Conservation (phyloP, 2,797 vertebrate genomes). For the Sciaenops ocellatus region DNA sequence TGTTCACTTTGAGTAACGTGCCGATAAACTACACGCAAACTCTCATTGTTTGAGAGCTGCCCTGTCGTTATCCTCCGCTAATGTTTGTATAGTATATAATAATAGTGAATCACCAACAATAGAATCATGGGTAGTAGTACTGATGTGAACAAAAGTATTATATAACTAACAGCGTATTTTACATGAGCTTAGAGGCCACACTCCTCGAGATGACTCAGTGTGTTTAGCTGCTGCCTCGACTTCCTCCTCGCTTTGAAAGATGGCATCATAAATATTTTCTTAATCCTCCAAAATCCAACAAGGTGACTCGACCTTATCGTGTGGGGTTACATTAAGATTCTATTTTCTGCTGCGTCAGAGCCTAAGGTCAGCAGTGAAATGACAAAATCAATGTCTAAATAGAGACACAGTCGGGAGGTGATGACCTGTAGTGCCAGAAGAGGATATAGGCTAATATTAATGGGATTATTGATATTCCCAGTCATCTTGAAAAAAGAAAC, state of each 20-base stretch:
- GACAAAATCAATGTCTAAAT: conserved; percentile 69
- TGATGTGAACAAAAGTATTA: conserved; percentile 20
- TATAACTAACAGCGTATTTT: conserved; percentile 24
- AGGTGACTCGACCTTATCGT: conserved; percentile 50
- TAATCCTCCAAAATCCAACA: conserved; percentile 37
- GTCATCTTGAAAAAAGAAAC: conserved; percentile 53
- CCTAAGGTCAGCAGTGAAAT: conserved; percentile 56
- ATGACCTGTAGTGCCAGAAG: conserved; percentile 59
- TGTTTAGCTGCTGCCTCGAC: conserved; percentile 7
- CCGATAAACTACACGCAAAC: too few relatives aligned
- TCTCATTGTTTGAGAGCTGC: background rate
- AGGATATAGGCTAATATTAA: conserved; percentile 65
- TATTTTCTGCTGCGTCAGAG: conserved; percentile 56
- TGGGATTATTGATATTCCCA: conserved; percentile 62
- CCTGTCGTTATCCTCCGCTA: background rate
- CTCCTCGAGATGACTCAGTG: conserved; percentile 24
- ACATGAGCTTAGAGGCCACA: conserved; percentile 17
- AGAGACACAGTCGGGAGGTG: conserved; percentile 49
- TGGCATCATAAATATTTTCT: conserved; percentile 54
- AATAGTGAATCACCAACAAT: conserved; percentile 16
- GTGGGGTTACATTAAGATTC: conserved; percentile 46
- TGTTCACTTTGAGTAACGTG: background rate
- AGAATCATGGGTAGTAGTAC: conserved; percentile 6
- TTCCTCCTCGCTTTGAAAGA: conserved; percentile 6
- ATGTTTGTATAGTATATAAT: background rate